Percentiles rank a stretch among this genome's conserved stretches.
Evolutionary conservation across 2,888 invertebrate genomes (phyloP).

Genomic region (Drosophila suboccidentalis): DNA sequence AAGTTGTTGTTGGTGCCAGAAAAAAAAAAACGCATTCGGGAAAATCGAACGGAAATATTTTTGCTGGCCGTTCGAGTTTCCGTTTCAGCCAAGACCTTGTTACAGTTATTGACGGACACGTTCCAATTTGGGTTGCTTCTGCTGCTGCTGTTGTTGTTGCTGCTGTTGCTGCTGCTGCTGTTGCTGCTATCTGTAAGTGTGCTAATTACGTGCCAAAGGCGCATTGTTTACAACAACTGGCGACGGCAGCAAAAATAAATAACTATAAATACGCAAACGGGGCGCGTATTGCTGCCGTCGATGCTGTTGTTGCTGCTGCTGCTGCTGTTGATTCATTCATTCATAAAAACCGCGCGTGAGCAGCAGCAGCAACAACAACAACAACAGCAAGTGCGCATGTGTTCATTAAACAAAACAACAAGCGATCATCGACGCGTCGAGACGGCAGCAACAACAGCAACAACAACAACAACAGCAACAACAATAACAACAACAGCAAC

Average conservation of each 20-base stretch:
- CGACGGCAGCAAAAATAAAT: slow-evolving; percentile 64
- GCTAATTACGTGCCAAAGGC: slow-evolving; percentile 79
- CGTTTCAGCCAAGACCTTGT: slow-evolving; percentile 71
- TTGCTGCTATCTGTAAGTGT: slow-evolving; percentile 66
- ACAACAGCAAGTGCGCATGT: slow-evolving; percentile 48
- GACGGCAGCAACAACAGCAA: slow-evolving; percentile 6
- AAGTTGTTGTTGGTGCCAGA: slow-evolving; percentile 16
- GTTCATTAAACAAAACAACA: slow-evolving; percentile 62
- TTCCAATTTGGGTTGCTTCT: slow-evolving; percentile 61
- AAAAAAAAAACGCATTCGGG: slow-evolving; percentile 27
- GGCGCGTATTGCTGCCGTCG: slow-evolving; percentile 43
- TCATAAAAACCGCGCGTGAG: slow-evolving; percentile 71
- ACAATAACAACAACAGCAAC: slow-evolving; percentile 25
- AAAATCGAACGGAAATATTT: slow-evolving; percentile 59
- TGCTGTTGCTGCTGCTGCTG: slow-evolving; percentile 12
- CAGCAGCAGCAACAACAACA: slow-evolving; percentile 47
- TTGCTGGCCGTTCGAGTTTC: slow-evolving; percentile 50
- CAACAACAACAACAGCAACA: slow-evolving; percentile 5
- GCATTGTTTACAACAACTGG: slow-evolving; percentile 73
- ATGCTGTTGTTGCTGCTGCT: slow-evolving; percentile 23
- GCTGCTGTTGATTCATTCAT: slow-evolving; percentile 61
- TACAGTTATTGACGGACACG: slow-evolving; percentile 79
- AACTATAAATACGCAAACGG: slow-evolving; percentile 68
- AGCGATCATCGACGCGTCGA: slow-evolving; percentile 20
- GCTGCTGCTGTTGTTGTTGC: slow-evolving; percentile 18